Conservation (phyloP, 2,797 vertebrate species). For the Diplodus puntazzo region DNA sequence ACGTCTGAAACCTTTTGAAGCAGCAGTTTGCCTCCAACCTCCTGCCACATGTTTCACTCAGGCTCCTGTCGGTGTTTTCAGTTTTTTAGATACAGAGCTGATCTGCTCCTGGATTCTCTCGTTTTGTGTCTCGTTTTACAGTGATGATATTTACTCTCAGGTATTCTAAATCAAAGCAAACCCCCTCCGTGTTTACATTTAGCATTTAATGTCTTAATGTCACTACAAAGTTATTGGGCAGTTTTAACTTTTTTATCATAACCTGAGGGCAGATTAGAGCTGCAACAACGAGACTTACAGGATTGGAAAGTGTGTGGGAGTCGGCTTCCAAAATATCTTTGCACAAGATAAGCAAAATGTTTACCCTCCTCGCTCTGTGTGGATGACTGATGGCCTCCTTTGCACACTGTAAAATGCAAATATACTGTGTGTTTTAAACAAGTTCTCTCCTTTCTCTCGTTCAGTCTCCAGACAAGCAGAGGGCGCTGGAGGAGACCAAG, state of each 20-base stretch:
- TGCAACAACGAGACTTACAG: not conserved
- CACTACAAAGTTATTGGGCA: no score
- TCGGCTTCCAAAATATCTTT: not conserved
- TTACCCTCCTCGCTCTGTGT: not conserved
- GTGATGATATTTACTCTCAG: not conserved
- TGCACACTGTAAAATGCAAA: no score
- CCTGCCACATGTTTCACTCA: not conserved
- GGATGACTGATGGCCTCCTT: no score
- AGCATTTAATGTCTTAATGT: not conserved
- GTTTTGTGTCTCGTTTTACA: not conserved
- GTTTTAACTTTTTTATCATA: not conserved
- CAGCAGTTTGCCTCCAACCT: constrained; percentile 17
- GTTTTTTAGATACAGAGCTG: not conserved
- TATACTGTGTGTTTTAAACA: no score
- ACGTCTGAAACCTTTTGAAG: constrained; percentile 15
- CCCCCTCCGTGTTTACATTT: not conserved
- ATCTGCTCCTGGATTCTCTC: not conserved
- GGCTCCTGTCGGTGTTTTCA: not conserved
- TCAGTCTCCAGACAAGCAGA: constrained; percentile 96
- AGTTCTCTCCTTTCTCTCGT: not conserved
- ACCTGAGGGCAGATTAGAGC: not conserved
- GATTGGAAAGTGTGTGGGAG: no score
- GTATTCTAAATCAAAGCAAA: not conserved
- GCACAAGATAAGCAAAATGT: no score
- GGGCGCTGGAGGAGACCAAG: constrained; percentile 98